Conservation (phyloP, 2,797 vertebrate species). For the Muscicapa striata region DNA sequence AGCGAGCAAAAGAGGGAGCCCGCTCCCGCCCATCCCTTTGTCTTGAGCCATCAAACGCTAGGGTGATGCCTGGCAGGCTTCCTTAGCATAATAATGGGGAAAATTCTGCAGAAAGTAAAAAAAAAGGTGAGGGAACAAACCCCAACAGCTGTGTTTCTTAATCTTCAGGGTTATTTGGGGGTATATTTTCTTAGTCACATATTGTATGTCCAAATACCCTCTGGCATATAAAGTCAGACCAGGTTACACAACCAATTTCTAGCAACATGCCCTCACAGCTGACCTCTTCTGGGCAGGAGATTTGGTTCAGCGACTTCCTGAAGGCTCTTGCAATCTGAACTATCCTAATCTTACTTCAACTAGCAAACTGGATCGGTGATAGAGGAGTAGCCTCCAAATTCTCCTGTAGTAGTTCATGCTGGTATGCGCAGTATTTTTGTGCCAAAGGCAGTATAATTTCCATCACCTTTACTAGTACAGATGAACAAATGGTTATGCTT, state of each 20-base stretch:
- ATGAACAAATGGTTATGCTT: neutral
- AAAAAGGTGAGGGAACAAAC: too few species aligned
- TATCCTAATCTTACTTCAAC: neutral
- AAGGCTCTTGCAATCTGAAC: neutral
- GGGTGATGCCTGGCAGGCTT: too few species aligned
- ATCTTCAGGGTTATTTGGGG: neutral
- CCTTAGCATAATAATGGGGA: too few species aligned
- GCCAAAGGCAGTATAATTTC: neutral
- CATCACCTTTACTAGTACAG: neutral
- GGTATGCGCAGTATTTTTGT: neutral
- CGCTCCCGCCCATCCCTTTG: too few species aligned
- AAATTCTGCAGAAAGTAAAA: too few species aligned
- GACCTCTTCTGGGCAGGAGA: neutral
- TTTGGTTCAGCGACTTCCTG: neutral
- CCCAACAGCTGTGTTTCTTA: neutral
- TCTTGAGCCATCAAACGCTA: too few species aligned
- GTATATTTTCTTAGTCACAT: neutral
- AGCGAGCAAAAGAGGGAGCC: too few species aligned
- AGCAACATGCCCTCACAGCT: neutral
- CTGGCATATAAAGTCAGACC: neutral
- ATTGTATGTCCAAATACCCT: neutral
- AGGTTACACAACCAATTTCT: neutral
- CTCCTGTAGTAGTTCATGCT: rapidly evolving
- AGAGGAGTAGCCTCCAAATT: neutral
- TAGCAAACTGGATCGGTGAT: neutral